phyloP scores from a whole-genome alignment of 92 coral and sea anemone species.

The Porites evermanni region DNA sequence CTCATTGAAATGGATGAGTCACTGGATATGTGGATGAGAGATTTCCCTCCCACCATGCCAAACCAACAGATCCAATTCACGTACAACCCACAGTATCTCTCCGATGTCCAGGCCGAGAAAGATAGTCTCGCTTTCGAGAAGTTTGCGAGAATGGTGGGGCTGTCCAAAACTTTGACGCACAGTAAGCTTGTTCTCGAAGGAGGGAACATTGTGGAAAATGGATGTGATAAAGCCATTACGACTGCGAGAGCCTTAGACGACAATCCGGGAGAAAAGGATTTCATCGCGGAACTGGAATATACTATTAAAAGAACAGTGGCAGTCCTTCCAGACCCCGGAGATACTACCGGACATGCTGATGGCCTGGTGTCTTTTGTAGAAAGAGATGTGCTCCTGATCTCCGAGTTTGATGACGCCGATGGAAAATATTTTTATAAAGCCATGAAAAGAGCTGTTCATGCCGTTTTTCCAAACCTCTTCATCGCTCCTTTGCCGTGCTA shows the following conservation, averaged over 20 bases:
- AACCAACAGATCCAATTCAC: conserved; percentile 68
- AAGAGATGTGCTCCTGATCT: conserved; percentile 64
- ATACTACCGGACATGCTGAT: conserved; percentile 86
- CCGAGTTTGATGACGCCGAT: conserved; percentile 57
- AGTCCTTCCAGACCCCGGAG: conserved; percentile 72
- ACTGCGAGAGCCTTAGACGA: conserved; percentile 59
- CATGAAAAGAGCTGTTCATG: conserved; percentile 57
- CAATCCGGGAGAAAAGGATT: conserved; percentile 43
- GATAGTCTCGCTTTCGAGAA: conserved; percentile 46
- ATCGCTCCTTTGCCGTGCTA: conserved; percentile 73
- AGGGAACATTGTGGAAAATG: conserved; percentile 81
- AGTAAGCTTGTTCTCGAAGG: conserved; percentile 65
- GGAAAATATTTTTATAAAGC: conserved; percentile 52
- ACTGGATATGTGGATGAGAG: conserved; percentile 83
- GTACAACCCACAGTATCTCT: conserved; percentile 69
- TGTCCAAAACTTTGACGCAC: conserved; percentile 46
- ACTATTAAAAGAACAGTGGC: conserved; percentile 65
- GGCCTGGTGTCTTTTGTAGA: conserved; percentile 79
- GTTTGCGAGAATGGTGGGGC: conserved; percentile 62
- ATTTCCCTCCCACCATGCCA: conserved; percentile 76
- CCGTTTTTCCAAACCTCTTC: conserved; percentile 61
- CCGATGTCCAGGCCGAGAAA: conserved; percentile 35
- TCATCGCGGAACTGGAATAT: conserved; percentile 51
- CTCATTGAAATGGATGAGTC: conserved; percentile 60
- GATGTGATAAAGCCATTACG: conserved; percentile 65